Evolutionary conservation across 2,797 vertebrate species (phyloP).

Genomic region (Petrocephalus schoutedeni): DNA sequence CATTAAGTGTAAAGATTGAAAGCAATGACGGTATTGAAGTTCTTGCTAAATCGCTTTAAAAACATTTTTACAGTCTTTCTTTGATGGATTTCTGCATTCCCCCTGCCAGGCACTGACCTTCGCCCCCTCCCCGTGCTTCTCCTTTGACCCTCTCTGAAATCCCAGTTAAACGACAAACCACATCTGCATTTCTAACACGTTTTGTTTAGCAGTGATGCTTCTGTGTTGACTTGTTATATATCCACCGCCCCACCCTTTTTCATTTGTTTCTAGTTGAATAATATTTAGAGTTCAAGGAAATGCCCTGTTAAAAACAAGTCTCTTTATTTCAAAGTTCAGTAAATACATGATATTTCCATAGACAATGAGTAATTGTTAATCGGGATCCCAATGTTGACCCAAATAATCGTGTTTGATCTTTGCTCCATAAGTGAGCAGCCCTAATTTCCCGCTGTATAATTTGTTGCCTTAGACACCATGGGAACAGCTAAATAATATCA

Average conservation of each 20-base stretch:
- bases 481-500: conserved; percentile 1
- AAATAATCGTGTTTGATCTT: background rate
- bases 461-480: background rate
- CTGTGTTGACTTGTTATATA: background rate
- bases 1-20: background rate
- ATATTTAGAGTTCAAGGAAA: background rate
- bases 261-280: background rate
- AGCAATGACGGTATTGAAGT: background rate
- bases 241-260: background rate
- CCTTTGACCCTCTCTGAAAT: background rate
- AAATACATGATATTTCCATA: background rate
- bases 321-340: background rate
- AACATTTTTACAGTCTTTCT: background rate
- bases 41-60: background rate
- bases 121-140: background rate
- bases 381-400: background rate
- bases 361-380: background rate
- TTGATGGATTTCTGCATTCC: background rate
- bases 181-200: background rate
- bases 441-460: background rate
- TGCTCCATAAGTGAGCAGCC: background rate
- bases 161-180: background rate
- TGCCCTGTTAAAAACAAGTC: background rate
- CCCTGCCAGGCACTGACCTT: background rate
- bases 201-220: background rate